Conservation (phyloP, 2,888 invertebrate genomes). For the Elysia crispata region DNA sequence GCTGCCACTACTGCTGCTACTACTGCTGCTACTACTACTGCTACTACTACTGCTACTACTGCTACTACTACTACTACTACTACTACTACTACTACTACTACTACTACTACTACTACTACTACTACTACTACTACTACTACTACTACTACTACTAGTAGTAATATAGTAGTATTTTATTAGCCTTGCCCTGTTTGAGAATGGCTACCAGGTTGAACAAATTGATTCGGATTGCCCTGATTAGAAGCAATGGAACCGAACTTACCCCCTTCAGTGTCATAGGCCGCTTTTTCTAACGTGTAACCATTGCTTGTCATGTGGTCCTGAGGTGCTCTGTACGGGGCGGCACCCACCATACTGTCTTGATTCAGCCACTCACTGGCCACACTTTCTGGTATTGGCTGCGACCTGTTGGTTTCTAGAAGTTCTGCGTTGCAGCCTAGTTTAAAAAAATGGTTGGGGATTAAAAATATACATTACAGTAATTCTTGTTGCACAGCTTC, state of each 20-base stretch:
- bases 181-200: too few species aligned
- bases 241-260: not conserved
- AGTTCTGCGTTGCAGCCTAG: slow-evolving; percentile 38
- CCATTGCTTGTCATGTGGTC: too few species aligned
- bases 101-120: slow-evolving; percentile 16
- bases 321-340: not conserved
- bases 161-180: too few species aligned
- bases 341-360: slow-evolving; percentile 36
- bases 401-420: slow-evolving; percentile 31
- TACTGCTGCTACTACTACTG: slow-evolving; percentile 13
- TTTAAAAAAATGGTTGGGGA: not conserved
- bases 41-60: slow-evolving; percentile 24
- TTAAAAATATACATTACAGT: too few species aligned
- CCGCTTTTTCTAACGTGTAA: not conserved
- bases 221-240: too few species aligned
- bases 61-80: slow-evolving; percentile 26
- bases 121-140: slow-evolving; percentile 26
- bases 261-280: slow-evolving; percentile 22
- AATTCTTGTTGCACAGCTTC: too few species aligned
- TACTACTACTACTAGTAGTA: slow-evolving; percentile 23
- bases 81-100: slow-evolving; percentile 16
- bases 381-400: slow-evolving; percentile 30
- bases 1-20: too few species aligned
- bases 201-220: too few species aligned
- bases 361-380: slow-evolving; percentile 40